phyloP scores from a whole-genome alignment of 2,113 vertebrate species.

The Notarius quadriscutis region DNA sequence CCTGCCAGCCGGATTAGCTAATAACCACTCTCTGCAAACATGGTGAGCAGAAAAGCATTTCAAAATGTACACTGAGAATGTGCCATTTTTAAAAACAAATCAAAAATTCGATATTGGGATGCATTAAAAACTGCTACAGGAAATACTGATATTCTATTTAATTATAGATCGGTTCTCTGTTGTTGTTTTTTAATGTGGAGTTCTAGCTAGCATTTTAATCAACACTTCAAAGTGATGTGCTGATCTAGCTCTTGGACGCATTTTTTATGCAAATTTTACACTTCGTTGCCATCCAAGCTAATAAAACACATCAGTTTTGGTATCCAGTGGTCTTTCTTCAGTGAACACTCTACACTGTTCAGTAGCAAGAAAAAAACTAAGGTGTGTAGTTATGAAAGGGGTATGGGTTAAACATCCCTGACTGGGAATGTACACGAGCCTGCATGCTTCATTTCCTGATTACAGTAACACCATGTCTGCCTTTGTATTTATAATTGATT shows the following conservation, averaged over 20 bases:
- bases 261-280: not conserved
- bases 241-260: not conserved
- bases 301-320: not conserved
- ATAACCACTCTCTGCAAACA: not conserved
- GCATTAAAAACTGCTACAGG: not conserved
- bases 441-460: constrained; percentile 50
- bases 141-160: not conserved
- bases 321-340: not conserved
- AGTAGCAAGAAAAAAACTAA: not conserved
- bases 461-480: constrained; percentile 68
- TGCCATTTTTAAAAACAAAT: not conserved
- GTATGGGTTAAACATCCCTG: constrained; percentile 9
- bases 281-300: not conserved
- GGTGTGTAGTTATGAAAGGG: not conserved
- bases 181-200: no score
- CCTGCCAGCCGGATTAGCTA: no score
- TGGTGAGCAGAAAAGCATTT: not conserved
- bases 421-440: not conserved
- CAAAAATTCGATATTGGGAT: not conserved
- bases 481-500: constrained; percentile 76
- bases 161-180: not conserved
- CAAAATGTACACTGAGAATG: not conserved
- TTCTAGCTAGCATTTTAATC: not conserved
- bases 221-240: not conserved
- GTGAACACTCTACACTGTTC: not conserved